Conservation (phyloP, 1,140 invertebrate species). For the Arctopsyche grandis region DNA sequence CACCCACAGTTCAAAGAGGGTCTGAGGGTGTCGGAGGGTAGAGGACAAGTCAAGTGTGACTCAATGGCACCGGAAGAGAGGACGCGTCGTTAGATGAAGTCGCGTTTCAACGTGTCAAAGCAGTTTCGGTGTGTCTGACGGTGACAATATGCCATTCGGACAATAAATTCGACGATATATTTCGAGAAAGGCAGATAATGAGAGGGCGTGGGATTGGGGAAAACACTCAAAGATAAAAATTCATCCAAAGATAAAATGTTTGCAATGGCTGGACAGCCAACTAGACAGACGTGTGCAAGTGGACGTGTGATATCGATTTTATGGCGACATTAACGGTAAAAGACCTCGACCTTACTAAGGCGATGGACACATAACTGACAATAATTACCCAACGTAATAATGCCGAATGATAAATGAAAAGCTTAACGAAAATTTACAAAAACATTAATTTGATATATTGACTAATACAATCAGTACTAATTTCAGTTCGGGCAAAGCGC, state of each 20-base stretch:
- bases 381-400: neutral
- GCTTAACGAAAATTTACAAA: too few species aligned
- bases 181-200: neutral
- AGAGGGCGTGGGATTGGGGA: neutral
- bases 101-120: slow-evolving; percentile 26
- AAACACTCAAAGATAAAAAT: too few species aligned
- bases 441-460: too few species aligned
- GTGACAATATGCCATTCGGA: slow-evolving; percentile 16
- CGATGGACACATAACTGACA: neutral
- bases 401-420: too few species aligned
- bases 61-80: slow-evolving; percentile 26
- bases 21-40: neutral
- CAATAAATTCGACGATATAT: neutral
- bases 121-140: slow-evolving; percentile 10
- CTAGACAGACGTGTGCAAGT: too few species aligned
- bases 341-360: neutral
- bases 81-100: slow-evolving; percentile 30
- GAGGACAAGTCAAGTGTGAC: neutral
- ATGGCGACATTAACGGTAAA: neutral
- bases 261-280: too few species aligned
- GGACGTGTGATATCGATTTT: neutral
- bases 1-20: neutral
- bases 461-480: too few species aligned
- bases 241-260: too few species aligned
- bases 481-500: too few species aligned